phyloP scores from a whole-genome alignment of 2,888 invertebrate species.

The Rhagium mordax region DNA sequence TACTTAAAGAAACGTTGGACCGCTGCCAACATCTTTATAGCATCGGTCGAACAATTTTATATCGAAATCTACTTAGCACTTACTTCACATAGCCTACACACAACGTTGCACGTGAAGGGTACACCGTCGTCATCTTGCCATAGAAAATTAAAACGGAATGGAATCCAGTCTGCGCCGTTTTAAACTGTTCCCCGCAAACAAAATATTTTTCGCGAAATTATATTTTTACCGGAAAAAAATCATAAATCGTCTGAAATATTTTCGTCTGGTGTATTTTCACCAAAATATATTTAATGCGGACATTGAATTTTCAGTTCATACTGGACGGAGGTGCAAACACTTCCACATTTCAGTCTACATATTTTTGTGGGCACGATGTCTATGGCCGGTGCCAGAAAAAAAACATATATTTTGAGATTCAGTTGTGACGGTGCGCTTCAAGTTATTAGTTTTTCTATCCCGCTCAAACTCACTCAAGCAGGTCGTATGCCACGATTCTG shows the following conservation, averaged over 20 bases:
- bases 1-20: constrained; percentile 42
- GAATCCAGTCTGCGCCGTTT: background rate
- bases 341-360: background rate
- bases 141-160: background rate
- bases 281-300: background rate
- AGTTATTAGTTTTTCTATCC: too few relatives aligned
- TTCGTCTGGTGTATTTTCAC: background rate
- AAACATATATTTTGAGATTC: background rate
- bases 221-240: background rate
- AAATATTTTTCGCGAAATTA: background rate
- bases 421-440: background rate
- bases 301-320: background rate
- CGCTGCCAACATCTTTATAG: constrained; percentile 40
- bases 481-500: too few relatives aligned
- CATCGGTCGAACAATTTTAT: constrained; percentile 27
- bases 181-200: background rate
- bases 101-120: background rate
- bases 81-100: background rate
- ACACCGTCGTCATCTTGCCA: background rate
- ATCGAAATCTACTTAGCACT: constrained; percentile 27
- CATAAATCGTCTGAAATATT: background rate
- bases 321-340: background rate
- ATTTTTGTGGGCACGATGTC: background rate
- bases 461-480: too few relatives aligned
- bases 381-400: background rate